Evolutionary conservation across 2,113 vertebrate genomes (phyloP).

Genomic region (Trichechus manatus): DNA sequence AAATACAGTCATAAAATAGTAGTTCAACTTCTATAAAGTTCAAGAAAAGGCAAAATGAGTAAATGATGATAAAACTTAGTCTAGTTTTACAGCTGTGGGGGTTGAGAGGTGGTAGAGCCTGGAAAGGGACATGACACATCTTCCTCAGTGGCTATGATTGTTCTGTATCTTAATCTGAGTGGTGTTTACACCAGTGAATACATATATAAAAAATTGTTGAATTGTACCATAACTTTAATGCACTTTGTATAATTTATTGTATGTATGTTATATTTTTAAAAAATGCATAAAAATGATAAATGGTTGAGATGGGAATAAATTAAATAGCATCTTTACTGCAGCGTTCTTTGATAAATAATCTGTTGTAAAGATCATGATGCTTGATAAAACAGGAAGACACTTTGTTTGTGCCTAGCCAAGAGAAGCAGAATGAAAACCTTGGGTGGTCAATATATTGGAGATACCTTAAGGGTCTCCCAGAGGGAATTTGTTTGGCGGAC

Average conservation of each 20-base stretch:
- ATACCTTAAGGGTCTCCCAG: not conserved
- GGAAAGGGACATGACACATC: too few species aligned
- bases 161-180: not conserved
- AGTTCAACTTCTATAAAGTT: not conserved
- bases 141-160: too few species aligned
- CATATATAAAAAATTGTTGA: not conserved
- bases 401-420: not conserved
- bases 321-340: not conserved
- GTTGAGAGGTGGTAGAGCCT: too few species aligned
- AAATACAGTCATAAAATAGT: not conserved
- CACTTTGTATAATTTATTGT: not conserved
- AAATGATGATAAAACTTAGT: not conserved
- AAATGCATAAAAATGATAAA: not conserved
- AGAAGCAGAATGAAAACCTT: not conserved
- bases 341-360: not conserved
- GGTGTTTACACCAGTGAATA: not conserved
- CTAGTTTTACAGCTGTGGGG: too few species aligned
- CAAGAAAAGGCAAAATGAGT: not conserved
- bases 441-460: not conserved
- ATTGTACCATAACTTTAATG: not conserved
- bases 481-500: not conserved
- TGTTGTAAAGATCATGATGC: not conserved
- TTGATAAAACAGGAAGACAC: not conserved
- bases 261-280: not conserved
- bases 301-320: not conserved